These are phyloP conservation scores for Bhutanitis thaidina DNA, from an alignment of 2,888 invertebrate species.

Conservation along the genomic window DNA sequence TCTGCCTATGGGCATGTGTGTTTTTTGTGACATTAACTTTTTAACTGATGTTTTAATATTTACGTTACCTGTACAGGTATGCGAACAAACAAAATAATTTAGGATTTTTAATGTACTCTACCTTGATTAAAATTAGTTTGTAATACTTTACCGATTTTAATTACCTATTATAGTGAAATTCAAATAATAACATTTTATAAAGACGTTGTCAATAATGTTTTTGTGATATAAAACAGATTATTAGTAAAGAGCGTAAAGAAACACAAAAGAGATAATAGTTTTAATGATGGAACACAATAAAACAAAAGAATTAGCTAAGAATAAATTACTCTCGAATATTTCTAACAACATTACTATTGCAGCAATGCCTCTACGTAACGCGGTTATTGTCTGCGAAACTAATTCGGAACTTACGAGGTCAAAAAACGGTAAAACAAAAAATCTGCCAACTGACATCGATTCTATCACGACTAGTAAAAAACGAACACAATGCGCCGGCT, in stretches of 20 bases:
- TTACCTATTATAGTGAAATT: too few relatives aligned
- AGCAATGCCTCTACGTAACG: constrained; percentile 4
- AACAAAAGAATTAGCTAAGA: constrained; percentile 13
- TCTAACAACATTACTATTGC: constrained; percentile 8
- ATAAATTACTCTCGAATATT: constrained; percentile 9
- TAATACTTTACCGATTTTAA: too few relatives aligned
- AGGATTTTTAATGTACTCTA: too few relatives aligned
- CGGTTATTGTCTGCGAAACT: constrained; percentile 11
- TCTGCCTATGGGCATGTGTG: too few relatives aligned
- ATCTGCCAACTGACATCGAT: constrained; percentile 79
- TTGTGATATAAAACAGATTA: too few relatives aligned
- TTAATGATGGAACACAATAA: background rate
- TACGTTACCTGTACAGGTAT: too few relatives aligned
- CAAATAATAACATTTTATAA: too few relatives aligned
- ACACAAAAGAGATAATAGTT: background rate
- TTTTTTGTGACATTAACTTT: too few relatives aligned
- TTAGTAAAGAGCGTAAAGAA: background rate
- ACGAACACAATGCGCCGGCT: constrained; percentile 68
- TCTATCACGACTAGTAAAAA: constrained; percentile 70
- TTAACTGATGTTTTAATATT: too few relatives aligned
- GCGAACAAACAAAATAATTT: too few relatives aligned
- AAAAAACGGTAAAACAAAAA: constrained; percentile 78
- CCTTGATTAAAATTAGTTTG: too few relatives aligned
- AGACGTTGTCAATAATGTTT: too few relatives aligned
- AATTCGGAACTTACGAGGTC: constrained; percentile 53